A percentile compares a stretch with the other conserved stretches of the same genome.
Conservation (phyloP, 2,888 invertebrate species). For the Dryobota labecula region DNA sequence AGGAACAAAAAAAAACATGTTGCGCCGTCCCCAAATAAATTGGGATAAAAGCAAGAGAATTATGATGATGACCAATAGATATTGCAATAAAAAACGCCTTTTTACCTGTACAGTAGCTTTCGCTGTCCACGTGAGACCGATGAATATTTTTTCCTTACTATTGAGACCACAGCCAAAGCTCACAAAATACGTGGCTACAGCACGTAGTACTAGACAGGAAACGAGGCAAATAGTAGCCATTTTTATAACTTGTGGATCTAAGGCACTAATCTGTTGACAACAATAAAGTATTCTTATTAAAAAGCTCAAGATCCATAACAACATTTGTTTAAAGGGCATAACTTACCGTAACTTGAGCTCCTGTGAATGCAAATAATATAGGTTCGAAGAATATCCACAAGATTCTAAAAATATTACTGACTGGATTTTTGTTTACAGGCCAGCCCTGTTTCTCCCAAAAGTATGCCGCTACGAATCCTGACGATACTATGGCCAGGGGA, state of each 20-base stretch:
- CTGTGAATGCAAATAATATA: constrained; percentile 96
- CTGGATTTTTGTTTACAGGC: constrained; percentile 94
- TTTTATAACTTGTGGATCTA: constrained; percentile 92
- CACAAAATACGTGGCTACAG: constrained; percentile 91
- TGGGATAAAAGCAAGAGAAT: no score
- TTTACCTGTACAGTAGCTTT: constrained; percentile 97
- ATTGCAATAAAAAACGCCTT: neutral
- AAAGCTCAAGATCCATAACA: neutral
- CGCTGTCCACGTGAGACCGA: constrained; percentile 95
- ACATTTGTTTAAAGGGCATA: neutral
- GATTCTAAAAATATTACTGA: constrained; percentile 94
- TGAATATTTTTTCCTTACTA: constrained; percentile 95
- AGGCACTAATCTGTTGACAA: constrained; percentile 83
- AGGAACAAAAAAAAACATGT: no score
- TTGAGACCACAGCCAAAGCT: constrained; percentile 93
- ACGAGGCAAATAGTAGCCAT: constrained; percentile 92
- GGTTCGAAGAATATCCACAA: constrained; percentile 97
- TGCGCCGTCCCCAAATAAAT: no score
- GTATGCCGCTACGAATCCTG: constrained; percentile 93
- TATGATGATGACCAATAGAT: no score
- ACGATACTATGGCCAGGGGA: constrained; percentile 93
- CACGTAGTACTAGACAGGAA: constrained; percentile 91
- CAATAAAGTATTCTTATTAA: neutral
- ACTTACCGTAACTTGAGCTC: constrained; percentile 94
- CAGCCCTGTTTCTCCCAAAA: constrained; percentile 94